Conservation (phyloP, 2,888 invertebrate species). For the Dastarcus helophoroides region DNA sequence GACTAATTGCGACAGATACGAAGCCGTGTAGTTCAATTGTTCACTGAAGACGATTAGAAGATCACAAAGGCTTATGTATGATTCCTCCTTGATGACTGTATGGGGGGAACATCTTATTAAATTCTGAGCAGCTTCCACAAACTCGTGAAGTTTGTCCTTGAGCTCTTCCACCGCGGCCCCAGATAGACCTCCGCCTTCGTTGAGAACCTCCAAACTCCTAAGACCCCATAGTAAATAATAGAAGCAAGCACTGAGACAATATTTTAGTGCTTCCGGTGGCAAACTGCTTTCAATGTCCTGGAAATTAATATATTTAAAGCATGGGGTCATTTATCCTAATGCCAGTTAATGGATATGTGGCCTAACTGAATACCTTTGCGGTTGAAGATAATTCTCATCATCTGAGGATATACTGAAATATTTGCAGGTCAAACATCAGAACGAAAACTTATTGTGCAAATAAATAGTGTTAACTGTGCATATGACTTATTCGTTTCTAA, state of each 20-base stretch:
- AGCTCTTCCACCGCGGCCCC: slow-evolving; percentile 51
- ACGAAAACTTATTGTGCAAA: too few species aligned
- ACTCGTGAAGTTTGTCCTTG: slow-evolving; percentile 57
- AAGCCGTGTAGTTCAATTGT: slow-evolving; percentile 47
- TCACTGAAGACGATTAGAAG: slow-evolving; percentile 86
- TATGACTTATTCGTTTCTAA: too few species aligned
- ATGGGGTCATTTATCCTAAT: too few species aligned
- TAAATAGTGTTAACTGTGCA: too few species aligned
- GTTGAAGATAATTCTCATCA: too few species aligned
- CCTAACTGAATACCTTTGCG: too few species aligned
- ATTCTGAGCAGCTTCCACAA: slow-evolving; percentile 61
- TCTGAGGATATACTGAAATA: too few species aligned
- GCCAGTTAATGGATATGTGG: too few species aligned
- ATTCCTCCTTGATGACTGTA: slow-evolving; percentile 64
- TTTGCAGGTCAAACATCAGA: too few species aligned
- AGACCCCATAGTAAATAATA: slow-evolving; percentile 85
- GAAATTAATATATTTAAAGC: slow-evolving; percentile 12
- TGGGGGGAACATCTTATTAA: slow-evolving; percentile 57
- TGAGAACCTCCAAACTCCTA: slow-evolving; percentile 64
- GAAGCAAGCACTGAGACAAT: slow-evolving; percentile 74
- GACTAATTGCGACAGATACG: slow-evolving; percentile 48
- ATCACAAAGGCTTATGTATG: slow-evolving; percentile 93
- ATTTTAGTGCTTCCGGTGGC: slow-evolving; percentile 54
- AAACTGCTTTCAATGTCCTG: slow-evolving; percentile 39
- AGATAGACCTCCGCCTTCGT: slow-evolving; percentile 46